Base-by-base conservation (phyloP, 2,113 vertebrate species). In the Odocoileus virginianus region DNA sequence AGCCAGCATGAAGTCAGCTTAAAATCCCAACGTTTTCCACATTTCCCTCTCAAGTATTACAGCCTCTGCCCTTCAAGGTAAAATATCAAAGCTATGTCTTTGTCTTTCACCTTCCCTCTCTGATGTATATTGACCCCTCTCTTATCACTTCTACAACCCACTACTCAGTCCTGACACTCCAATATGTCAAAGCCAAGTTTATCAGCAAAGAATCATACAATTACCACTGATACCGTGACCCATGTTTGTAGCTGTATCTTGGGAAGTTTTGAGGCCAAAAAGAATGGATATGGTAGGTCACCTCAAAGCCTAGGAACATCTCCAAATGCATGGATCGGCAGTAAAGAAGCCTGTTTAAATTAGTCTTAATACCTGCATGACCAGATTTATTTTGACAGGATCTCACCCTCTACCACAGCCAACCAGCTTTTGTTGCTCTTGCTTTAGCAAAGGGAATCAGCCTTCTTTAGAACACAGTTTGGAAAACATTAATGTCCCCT, bases 381-480 rank as follows among this genome's bases (percentile, higher is more conserved):
- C 52, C 61, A 95, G 91, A 94, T 97, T 84, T 97, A 95, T 97
- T 97, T 81, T 92, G 95, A 97, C 88, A 96, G 45, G n/a, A 61
- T 76, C 50, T 54, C 67, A 52, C 88, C 84, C n/a, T 93, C 74
- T 67, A 54, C 85, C 47, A 67, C 36, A 17, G 86, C 54, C 76
- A 91, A 76, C 33, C 21, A 93, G 76, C 12, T 64, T 98, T 97
- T 85, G 40, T 81, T 84, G 33, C 89, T 81, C 81, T 86, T 91
- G 54, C 61, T 93, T 64, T 64, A 76, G 40, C 21, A 19, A 28
- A 93, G 89, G 67, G 43, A 86, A 55, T 57, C 47, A 43, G 57
- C 28, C 33, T 74, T 60, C 58, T 89, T 45, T 91, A 58, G 60
- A 87, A 78, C 23, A 55, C n/a, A 82, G 3, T 64, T 74, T 91